Percentiles rank a stretch among this genome's conserved stretches.
Conservation (phyloP, 2,113 vertebrate species). For the Vidua macroura region DNA sequence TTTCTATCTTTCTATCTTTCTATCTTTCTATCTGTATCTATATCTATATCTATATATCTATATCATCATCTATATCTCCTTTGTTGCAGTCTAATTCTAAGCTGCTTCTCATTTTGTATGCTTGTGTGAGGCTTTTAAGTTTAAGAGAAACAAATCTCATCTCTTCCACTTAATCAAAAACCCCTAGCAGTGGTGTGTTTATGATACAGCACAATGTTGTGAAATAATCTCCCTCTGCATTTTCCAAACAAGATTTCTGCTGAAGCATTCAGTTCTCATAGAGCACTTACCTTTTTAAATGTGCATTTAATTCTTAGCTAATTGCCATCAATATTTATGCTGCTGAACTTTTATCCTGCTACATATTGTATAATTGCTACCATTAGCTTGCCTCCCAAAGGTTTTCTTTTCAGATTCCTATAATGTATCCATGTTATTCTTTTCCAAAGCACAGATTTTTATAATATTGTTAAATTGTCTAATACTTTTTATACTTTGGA, state of each 20-base stretch:
- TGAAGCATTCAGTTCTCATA: slow-evolving; percentile 66
- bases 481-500: background rate
- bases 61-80: background rate
- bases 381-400: slow-evolving; percentile 69
- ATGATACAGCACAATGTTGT: slow-evolving; percentile 9
- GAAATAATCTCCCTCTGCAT: slow-evolving; percentile 46
- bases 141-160: slow-evolving; percentile 20
- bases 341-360: slow-evolving; percentile 69
- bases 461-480: background rate
- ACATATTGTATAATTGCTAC: slow-evolving; percentile 63
- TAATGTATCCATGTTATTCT: slow-evolving; percentile 23
- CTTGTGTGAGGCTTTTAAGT: background rate
- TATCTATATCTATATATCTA: too few relatives aligned
- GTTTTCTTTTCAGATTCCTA: slow-evolving; percentile 56
- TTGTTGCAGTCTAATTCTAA: background rate
- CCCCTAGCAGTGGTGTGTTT: slow-evolving; percentile 30
- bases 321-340: slow-evolving; percentile 74
- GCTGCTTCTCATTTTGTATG: background rate
- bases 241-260: slow-evolving; percentile 64
- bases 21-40: background rate
- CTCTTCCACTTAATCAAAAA: slow-evolving; percentile 41
- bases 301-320: slow-evolving; percentile 72
- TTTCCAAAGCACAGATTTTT: slow-evolving; percentile 37
- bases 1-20: too few relatives aligned
- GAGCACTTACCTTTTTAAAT: slow-evolving; percentile 63